Evolutionary conservation across 2,888 invertebrate species (phyloP).

Genomic region (Campoplex nolae): DNA sequence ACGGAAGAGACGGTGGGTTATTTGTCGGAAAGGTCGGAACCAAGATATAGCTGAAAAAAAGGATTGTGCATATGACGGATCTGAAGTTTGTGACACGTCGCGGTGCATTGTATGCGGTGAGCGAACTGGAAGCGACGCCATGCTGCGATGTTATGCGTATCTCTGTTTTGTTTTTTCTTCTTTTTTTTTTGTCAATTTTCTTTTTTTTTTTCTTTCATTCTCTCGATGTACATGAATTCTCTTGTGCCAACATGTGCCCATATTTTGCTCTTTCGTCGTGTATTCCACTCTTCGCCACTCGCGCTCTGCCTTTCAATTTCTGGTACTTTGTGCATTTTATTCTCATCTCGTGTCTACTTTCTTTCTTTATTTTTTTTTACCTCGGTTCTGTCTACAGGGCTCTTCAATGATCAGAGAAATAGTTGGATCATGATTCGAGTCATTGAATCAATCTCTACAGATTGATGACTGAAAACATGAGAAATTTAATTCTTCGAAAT

Average conservation of each 20-base stretch:
- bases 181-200: constrained; percentile 67
- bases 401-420: background rate
- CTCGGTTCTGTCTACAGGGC: background rate
- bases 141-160: constrained; percentile 77
- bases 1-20: constrained; percentile 5
- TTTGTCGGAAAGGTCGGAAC: constrained; percentile 46
- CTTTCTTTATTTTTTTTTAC: constrained; percentile 5
- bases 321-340: constrained; percentile 33
- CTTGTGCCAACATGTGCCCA: constrained; percentile 51
- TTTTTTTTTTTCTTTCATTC: constrained; percentile 79
- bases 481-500: background rate
- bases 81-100: constrained; percentile 81
- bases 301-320: constrained; percentile 36
- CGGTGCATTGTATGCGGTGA: constrained; percentile 84
- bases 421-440: background rate
- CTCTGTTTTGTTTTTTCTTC: constrained; percentile 66
- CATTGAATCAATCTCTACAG: background rate
- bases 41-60: constrained; percentile 62
- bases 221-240: constrained; percentile 56
- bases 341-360: constrained; percentile 13
- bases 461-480: background rate
- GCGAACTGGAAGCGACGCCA: constrained; percentile 84
- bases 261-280: constrained; percentile 71
- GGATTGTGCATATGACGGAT: constrained; percentile 59
- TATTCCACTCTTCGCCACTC: constrained; percentile 34